Evolutionary conservation across 2,113 vertebrate species (phyloP), one percentile per base, ranked within the genome.

Genomic region (Sorex araneus): DNA sequence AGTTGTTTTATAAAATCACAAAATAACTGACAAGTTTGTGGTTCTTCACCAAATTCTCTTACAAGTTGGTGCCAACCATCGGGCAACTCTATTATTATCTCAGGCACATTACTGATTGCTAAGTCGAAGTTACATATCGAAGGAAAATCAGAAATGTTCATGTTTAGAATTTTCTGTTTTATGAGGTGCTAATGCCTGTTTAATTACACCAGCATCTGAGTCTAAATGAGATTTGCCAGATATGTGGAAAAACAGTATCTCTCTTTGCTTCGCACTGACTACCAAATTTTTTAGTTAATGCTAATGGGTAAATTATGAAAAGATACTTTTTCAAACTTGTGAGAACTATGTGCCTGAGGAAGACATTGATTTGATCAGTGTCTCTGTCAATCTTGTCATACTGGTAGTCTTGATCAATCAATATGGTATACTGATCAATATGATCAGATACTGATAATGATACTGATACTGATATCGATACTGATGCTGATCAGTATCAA

Each of bases 161-260:
- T 12, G 36, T 95, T 85, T 91, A 92, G 66, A 89, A 90, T 71
- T 90, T 88, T 71, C 71, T 83, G 2, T 84, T 76, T 92, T 36
- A 76, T 64, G 16, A 88, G 11, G 27, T 73, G 60, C n/a, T 30
- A 91, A 10, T 76, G 50, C 27, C 45, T 89, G 28, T 67, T 91
- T 76, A 54, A 50, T 50, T 50, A 40, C 9, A n/a, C 25, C 18
- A 36, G 2, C 50, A 69, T 36, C 70, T 88, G 27, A 30, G 18
- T 47, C 45, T 45, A 28, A 89, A 70, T 30, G 27, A 84, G 45
- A 13, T 80, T 85, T 82, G 13, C 71, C 54, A 43, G 21, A n/a
- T 67, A 50, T 67, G 18, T 66, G 36, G 23, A 21, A 40, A 84
- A 74, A 54, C 34, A 6, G 74, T 83, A 11, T 18, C 36, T 78